Percentiles rank a stretch among this genome's conserved stretches.
These are phyloP conservation scores for Periophthalmus magnuspinnatus DNA, from an alignment of 2,797 vertebrate species.

Conservation along the genomic window DNA sequence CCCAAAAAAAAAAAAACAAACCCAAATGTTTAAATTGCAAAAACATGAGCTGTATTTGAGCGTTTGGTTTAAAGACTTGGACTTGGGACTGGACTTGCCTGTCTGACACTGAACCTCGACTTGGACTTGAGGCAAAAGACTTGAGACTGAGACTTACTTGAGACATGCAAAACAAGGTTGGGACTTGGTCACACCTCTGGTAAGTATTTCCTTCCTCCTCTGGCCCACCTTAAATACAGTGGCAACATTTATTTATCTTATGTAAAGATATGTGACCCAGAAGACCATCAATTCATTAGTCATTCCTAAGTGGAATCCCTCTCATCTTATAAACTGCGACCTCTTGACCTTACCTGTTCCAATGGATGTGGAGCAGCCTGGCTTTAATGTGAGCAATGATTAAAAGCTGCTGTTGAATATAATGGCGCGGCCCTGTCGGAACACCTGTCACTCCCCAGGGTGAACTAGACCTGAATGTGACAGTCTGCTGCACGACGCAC, in stretches of 20 bases:
- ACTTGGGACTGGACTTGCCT: too few species aligned
- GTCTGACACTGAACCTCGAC: too few species aligned
- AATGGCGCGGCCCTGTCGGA: conserved; percentile 13
- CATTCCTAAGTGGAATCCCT: conserved; percentile 43
- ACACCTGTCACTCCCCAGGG: conserved; percentile 23
- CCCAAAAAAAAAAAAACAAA: too few species aligned
- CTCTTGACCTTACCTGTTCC: conserved; percentile 25
- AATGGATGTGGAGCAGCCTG: conserved; percentile 19
- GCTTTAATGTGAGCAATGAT: conserved; percentile 38
- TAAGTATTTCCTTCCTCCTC: neutral
- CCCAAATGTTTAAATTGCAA: too few species aligned
- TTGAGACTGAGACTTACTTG: too few species aligned
- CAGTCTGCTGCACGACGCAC: conserved; percentile 18
- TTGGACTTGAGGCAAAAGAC: too few species aligned
- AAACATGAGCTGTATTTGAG: too few species aligned
- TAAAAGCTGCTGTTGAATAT: conserved; percentile 27
- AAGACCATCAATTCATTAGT: conserved; percentile 47
- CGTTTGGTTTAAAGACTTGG: too few species aligned
- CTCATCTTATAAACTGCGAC: conserved; percentile 41
- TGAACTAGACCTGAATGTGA: neutral
- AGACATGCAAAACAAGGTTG: too few species aligned
- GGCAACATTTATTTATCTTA: conserved; percentile 65
- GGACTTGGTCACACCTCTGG: too few species aligned
- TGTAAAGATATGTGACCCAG: conserved; percentile 37
- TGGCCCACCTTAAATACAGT: conserved; percentile 47